Percentiles rank a stretch among this genome's conserved stretches.
Evolutionary conservation across 2,797 vertebrate species (phyloP).

Genomic region (Sebastes taczanowskii): DNA sequence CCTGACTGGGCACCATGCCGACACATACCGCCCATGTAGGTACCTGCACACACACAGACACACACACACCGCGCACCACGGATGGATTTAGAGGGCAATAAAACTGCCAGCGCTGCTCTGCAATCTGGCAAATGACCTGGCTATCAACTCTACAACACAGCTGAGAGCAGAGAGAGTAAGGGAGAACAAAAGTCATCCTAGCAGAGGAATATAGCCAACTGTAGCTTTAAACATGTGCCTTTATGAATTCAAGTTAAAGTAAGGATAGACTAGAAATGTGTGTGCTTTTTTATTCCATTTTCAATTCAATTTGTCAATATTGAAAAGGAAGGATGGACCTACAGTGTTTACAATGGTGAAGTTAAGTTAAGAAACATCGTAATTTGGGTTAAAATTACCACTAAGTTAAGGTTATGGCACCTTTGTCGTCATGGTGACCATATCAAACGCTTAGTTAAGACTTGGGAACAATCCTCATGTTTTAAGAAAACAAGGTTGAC

Average conservation of each 20-base stretch:
- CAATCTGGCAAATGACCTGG: slow-evolving; percentile 75
- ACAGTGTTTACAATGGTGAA: background rate
- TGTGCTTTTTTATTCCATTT: background rate
- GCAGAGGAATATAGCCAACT: background rate
- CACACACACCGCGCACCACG: background rate
- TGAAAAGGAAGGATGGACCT: background rate
- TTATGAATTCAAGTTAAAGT: background rate
- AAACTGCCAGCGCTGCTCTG: slow-evolving; percentile 57
- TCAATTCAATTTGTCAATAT: background rate
- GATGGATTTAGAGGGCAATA: slow-evolving; percentile 66
- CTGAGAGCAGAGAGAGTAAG: slow-evolving; percentile 19
- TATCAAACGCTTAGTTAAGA: background rate
- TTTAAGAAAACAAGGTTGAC: background rate
- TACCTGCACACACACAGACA: slow-evolving; percentile 2
- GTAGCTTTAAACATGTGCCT: background rate
- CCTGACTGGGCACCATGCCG: slow-evolving; percentile 19
- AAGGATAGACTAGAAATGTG: background rate
- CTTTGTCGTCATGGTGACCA: background rate
- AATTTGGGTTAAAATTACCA: background rate
- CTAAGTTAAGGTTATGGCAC: background rate
- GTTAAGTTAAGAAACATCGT: background rate
- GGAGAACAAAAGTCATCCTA: background rate
- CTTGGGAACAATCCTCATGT: background rate
- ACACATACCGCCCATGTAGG: slow-evolving; percentile 28
- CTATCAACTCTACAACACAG: slow-evolving; percentile 57